Percentiles rank a stretch among this genome's conserved stretches.
Conservation (phyloP, 1,140 invertebrate genomes). For the Zaprionus inermis region DNA sequence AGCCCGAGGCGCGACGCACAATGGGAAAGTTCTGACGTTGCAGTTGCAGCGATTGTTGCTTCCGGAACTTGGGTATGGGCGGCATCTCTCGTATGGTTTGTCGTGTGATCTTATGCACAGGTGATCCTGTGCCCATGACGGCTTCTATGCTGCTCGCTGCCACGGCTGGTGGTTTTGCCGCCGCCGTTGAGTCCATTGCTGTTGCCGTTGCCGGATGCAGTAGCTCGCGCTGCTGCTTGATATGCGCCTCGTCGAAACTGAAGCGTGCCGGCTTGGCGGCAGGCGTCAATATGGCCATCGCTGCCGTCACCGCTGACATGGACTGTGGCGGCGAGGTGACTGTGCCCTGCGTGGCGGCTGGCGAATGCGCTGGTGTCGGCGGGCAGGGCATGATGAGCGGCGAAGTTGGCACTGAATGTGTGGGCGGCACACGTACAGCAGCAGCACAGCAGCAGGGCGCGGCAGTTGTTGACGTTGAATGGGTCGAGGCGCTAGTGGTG, state of each 20-base stretch:
- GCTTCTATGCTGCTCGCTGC: slow-evolving; percentile 25
- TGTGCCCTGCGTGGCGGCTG: slow-evolving; percentile 68
- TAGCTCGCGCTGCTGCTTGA: slow-evolving; percentile 65
- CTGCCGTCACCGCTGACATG: slow-evolving; percentile 66
- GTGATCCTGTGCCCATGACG: not conserved
- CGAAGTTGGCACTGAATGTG: slow-evolving; percentile 89
- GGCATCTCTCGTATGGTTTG: slow-evolving; percentile 86
- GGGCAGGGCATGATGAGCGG: slow-evolving; percentile 86
- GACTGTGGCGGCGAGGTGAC: slow-evolving; percentile 73
- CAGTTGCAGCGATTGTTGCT: slow-evolving; percentile 84
- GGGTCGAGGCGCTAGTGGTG: slow-evolving; percentile 10
- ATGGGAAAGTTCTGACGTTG: slow-evolving; percentile 86
- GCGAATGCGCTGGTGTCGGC: slow-evolving; percentile 83
- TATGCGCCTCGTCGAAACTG: slow-evolving; percentile 79
- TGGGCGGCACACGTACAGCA: slow-evolving; percentile 50
- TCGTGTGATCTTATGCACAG: slow-evolving; percentile 84
- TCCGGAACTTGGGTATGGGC: slow-evolving; percentile 87
- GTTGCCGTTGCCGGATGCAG: slow-evolving; percentile 20
- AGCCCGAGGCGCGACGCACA: slow-evolving; percentile 85
- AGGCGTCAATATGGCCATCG: slow-evolving; percentile 78
- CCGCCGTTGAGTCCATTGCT: slow-evolving; percentile 19
- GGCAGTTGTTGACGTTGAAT: not conserved
- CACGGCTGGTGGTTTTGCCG: slow-evolving; percentile 53
- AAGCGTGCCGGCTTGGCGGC: slow-evolving; percentile 62
- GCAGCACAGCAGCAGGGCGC: not conserved